Base-by-base conservation (phyloP, 2,113 vertebrate genomes). In the Lontra canadensis region DNA sequence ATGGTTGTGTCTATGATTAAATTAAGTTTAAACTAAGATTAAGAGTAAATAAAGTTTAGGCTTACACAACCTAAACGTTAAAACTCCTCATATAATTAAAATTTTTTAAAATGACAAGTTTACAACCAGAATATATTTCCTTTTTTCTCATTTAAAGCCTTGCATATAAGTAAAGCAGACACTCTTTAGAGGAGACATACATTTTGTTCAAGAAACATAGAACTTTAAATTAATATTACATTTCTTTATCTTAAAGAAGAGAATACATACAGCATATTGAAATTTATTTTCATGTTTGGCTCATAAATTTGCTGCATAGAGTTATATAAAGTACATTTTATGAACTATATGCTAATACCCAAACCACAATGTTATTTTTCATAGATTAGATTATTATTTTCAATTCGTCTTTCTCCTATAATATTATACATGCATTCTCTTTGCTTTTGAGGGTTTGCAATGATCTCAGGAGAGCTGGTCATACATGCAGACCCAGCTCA, bases 241-340 rank as follows among this genome's bases (percentile, higher is more conserved):
- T 81, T 94, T 89, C 71, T 31, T 95, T 93, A 84, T 88, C 74
- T 84, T 96, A 90, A 88, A 91, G 85, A 81, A 89, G 84, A 87
- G 63, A 78, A 81, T 49, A 4, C 85, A 3, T 74, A 69, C 18
- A 91, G 26, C 34, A 69, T 57, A 91, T 76, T 95, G 13, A 49
- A 95, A 79, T 96, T 89, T 93, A 59, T 69, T 85, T 55, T 91
- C 18, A 34, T 34, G 95, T 90, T 81, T 67, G 42, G 52, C 47
- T 89, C 73, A 82, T 92, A 82, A 85, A 91, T 92, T 88, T 89
- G 23, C 47, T 94, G 9, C 82, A 47, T 42, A 34, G n/a, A 85
- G 88, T 84, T 90, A 81, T 84, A 61, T 81, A 83, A 90, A 82
- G 73, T 82, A 67, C 13, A 73, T 47, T 67, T 95, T 86, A 61